Conservation (phyloP, 2,888 invertebrate genomes). For the Apotomis capreana region DNA sequence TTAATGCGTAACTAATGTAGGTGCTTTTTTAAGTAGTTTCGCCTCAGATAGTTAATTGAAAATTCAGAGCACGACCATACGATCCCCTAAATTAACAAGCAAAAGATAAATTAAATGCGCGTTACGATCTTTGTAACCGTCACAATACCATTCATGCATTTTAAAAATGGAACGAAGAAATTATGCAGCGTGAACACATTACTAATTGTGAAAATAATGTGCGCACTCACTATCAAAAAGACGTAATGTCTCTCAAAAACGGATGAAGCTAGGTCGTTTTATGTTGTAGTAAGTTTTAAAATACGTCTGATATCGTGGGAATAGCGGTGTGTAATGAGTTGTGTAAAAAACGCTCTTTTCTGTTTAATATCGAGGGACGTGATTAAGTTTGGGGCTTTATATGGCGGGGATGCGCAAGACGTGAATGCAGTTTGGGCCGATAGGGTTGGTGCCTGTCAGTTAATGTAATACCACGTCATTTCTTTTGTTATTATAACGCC, state of each 20-base stretch:
- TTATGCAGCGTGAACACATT: slow-evolving; percentile 82
- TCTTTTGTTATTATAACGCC: no score
- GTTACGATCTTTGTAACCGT: slow-evolving; percentile 59
- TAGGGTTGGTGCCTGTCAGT: slow-evolving; percentile 55
- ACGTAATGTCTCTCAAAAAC: slow-evolving; percentile 38
- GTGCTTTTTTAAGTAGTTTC: not conserved
- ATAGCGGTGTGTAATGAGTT: slow-evolving; percentile 75
- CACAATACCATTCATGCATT: slow-evolving; percentile 62
- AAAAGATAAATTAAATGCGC: slow-evolving; percentile 65
- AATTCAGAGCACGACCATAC: slow-evolving; percentile 16
- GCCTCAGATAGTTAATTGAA: not conserved
- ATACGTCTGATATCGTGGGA: slow-evolving; percentile 74
- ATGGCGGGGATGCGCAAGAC: slow-evolving; percentile 76
- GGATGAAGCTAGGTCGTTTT: not conserved
- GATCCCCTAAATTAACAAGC: slow-evolving; percentile 44
- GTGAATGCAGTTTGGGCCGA: slow-evolving; percentile 66
- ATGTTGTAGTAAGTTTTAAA: slow-evolving; percentile 46
- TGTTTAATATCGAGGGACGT: slow-evolving; percentile 74
- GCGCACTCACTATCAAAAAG: slow-evolving; percentile 47
- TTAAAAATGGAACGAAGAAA: slow-evolving; percentile 66
- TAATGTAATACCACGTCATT: not conserved
- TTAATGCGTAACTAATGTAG: not conserved
- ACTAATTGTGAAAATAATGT: slow-evolving; percentile 72
- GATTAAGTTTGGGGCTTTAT: slow-evolving; percentile 78
- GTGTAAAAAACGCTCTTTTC: slow-evolving; percentile 65